Evolutionary conservation across 2,888 invertebrate species (phyloP), one percentile per base, ranked within the genome.

Genomic region (Cerastoderma edule): DNA sequence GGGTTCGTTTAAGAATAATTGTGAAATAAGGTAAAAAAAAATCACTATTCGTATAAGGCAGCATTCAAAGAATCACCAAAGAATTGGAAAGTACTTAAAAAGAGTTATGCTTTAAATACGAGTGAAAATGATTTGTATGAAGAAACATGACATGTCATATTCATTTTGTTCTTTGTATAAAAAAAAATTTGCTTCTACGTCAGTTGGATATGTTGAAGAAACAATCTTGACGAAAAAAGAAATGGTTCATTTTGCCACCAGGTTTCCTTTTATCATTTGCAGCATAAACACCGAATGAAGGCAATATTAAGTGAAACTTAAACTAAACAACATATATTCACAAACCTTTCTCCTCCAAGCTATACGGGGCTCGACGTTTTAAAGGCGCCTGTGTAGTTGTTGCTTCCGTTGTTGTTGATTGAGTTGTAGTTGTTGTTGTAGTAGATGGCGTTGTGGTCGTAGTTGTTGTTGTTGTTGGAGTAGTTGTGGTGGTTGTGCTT

Each of bases 391-490:
- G 16, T 53, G 53, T 56, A 5, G 32, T 10, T 2, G 56, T 30
- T 30, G 56, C 32, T 30, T 28, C 30, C 56, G 35, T 24, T 35
- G 60, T 60, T 24, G 39, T 19, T 2, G 35, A 22, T 22, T 27
- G 35, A 6, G 60, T 60, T 39, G 60, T n/a, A 10, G 50, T 50
- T n/a, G 50, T 1, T 13, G 50, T 60, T 39, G 33, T 60, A 27
- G 60, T 22, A 39, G 60, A 27, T 60, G 60, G 35, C n/a, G 60
- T 39, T 10, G 39, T 60, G 13, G 60, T 60, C 5, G 60, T 60
- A 2, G 60, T 35, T 39, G 60, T 35, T 39, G 60, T 35, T n/a
- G 39, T 39, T 1, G 60, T 60, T 39, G 60, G 35, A 39, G 60
- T n/a, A 24, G 60, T 35, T 10, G 60, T 60, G 30, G 39, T 39